Evolutionary conservation across 2,113 vertebrate species (phyloP).

Genomic region (Fregetta grallaria): DNA sequence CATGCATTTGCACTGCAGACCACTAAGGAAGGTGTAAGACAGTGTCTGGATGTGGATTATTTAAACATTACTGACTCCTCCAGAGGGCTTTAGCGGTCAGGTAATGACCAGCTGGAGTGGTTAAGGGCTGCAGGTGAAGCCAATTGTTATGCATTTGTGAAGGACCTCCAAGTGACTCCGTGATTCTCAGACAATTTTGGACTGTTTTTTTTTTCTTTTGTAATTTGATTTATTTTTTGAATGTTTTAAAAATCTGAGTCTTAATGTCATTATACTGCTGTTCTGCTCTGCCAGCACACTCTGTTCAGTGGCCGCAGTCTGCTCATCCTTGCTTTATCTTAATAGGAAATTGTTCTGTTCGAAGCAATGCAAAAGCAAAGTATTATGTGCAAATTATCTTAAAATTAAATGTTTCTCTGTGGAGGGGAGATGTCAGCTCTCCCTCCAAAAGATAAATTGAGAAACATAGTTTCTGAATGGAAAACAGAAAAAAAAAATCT

Average conservation of each 20-base stretch:
- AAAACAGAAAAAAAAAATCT: background rate
- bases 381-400: background rate
- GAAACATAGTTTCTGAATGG: background rate
- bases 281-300: conserved; percentile 36
- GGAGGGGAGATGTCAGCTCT: conserved; percentile 16
- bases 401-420: conserved; percentile 24
- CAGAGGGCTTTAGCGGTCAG: conserved; percentile 21
- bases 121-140: background rate
- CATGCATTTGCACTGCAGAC: conserved; percentile 1
- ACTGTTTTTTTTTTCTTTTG: background rate
- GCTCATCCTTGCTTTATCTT: conserved; percentile 39
- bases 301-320: conserved; percentile 33
- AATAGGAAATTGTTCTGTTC: conserved; percentile 16
- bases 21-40: conserved; percentile 47
- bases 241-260: conserved; percentile 32
- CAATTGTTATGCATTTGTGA: conserved; percentile 23
- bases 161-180: conserved; percentile 21
- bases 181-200: background rate
- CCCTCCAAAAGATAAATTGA: background rate
- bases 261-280: conserved; percentile 43
- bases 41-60: conserved; percentile 22
- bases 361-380: background rate
- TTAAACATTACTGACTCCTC: conserved; percentile 8
- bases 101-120: conserved; percentile 55
- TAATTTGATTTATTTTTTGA: conserved; percentile 43